phyloP scores from a whole-genome alignment of 2,113 vertebrate genomes.

The Microcebus lehilahytsara region DNA sequence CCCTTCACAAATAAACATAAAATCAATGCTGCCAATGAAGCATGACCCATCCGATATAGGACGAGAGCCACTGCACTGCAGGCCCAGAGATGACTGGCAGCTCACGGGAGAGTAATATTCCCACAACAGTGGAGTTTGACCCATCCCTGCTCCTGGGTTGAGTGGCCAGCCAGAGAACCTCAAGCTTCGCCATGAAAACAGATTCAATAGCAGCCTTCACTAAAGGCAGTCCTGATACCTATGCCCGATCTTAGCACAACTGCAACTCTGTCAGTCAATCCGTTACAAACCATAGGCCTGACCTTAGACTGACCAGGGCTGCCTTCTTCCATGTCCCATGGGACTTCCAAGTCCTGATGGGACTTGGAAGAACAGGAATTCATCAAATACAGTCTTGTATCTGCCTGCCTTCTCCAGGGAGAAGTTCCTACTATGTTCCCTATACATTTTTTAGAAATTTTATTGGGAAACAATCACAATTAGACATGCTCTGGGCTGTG shows the following conservation, averaged over 20 bases:
- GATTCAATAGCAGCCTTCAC: not conserved
- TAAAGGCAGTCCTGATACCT: too few relatives aligned
- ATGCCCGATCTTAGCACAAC: too few relatives aligned
- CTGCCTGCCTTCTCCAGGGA: not conserved
- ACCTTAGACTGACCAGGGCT: not conserved
- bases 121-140: not conserved
- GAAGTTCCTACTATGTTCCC: not conserved
- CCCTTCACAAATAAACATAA: conserved; percentile 72
- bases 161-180: not conserved
- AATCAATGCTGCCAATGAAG: conserved; percentile 65
- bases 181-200: not conserved
- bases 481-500: not conserved
- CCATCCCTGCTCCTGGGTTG: not conserved
- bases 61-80: not conserved
- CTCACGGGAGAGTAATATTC: not conserved
- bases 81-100: not conserved
- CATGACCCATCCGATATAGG: not conserved
- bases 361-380: not conserved
- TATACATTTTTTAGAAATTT: not conserved
- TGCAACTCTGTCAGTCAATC: not conserved
- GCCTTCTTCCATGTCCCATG: not conserved
- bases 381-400: not conserved
- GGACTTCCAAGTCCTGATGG: too few relatives aligned
- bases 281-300: not conserved
- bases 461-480: not conserved